Percentiles rank a stretch among this genome's conserved stretches.
Evolutionary conservation across 2,797 vertebrate genomes (phyloP).

Genomic region (Gymnodraco acuticeps): DNA sequence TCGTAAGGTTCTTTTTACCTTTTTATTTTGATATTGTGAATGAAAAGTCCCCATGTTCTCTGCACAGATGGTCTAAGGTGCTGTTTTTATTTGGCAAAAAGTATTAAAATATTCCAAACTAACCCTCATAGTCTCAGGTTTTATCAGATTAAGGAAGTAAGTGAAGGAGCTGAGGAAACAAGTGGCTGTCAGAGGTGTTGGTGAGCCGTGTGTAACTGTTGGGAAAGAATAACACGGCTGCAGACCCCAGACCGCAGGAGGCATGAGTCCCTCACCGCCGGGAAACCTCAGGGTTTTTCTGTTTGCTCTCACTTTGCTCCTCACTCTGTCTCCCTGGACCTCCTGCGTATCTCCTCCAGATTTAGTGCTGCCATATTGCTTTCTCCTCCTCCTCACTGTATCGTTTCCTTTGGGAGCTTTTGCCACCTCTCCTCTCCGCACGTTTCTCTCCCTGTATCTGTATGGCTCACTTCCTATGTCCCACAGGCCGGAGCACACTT

Average conservation of each 20-base stretch:
- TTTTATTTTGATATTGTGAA: not conserved
- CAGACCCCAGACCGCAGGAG: conserved; percentile 74
- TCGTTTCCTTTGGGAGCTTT: conserved; percentile 8
- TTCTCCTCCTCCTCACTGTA: not conserved
- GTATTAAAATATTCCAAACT: not conserved
- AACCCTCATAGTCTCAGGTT: conserved; percentile 12
- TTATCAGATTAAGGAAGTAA: not conserved
- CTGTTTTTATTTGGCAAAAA: conserved; percentile 1
- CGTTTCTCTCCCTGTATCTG: conserved; percentile 16
- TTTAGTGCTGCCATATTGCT: conserved; percentile 8
- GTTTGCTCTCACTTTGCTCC: conserved; percentile 54
- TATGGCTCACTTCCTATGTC: conserved; percentile 31
- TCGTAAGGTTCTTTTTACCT: not conserved
- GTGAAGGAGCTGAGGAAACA: conserved; percentile 24
- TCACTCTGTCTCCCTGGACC: conserved; percentile 25
- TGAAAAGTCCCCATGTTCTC: not conserved
- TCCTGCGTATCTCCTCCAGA: conserved; percentile 11
- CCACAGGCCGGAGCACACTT: conserved; percentile 23
- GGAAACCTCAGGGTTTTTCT: conserved; percentile 67
- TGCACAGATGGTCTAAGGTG: not conserved
- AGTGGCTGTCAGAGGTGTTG: conserved; percentile 21
- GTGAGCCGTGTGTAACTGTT: conserved; percentile 52
- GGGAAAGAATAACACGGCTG: conserved; percentile 70
- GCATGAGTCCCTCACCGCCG: conserved; percentile 64
- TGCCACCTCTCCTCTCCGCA: not conserved